Evolutionary conservation across 2,888 invertebrate genomes (phyloP).

Genomic region (Dioctria rufipes): DNA sequence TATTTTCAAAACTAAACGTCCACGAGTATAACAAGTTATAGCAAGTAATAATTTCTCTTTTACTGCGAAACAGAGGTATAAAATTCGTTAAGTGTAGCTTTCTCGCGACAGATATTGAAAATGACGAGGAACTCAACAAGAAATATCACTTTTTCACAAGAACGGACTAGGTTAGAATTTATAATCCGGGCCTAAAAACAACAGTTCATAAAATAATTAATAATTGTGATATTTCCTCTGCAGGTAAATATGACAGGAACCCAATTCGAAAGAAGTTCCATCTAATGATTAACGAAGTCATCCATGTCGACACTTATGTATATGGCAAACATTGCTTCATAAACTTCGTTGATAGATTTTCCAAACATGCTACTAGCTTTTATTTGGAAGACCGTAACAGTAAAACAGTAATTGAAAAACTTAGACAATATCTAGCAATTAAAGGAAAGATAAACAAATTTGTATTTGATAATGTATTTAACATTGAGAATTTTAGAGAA

Average conservation of each 20-base stretch:
- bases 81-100: no score
- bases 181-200: not conserved
- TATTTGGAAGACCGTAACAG: constrained; percentile 33
- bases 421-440: not conserved
- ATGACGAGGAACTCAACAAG: no score
- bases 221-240: constrained; percentile 34
- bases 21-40: no score
- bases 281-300: constrained; percentile 33
- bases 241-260: constrained; percentile 45
- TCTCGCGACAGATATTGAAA: no score
- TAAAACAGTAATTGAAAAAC: constrained; percentile 42
- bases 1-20: no score
- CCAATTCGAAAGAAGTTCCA: constrained; percentile 43
- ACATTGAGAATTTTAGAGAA: no score
- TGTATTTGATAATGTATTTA: no score
- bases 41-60: no score
- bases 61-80: no score
- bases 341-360: constrained; percentile 34
- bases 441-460: no score
- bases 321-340: constrained; percentile 47
- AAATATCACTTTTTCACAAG: no score
- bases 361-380: constrained; percentile 35
- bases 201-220: constrained; percentile 14
- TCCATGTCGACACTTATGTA: constrained; percentile 39
- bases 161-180: no score